Base-by-base conservation (phyloP, 2,797 vertebrate species). In the Tragopan temminckii region DNA sequence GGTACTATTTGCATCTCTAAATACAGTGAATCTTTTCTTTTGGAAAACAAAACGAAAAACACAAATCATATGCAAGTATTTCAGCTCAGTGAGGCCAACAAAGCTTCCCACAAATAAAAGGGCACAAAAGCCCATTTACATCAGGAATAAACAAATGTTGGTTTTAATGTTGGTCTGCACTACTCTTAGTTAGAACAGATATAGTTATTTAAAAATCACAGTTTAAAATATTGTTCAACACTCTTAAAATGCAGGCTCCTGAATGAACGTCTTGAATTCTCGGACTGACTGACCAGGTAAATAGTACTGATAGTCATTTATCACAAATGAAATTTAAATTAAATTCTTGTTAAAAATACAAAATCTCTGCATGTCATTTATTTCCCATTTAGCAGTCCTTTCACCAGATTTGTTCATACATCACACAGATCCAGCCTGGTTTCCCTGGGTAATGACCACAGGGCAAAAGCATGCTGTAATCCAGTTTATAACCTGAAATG, bases 1-100 rank as follows among this genome's bases (percentile, higher is more conserved):
- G 92, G 85, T 92, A 89, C 59, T 27, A 88, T 95, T 95, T 96
- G 82, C 93, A 89, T 96, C 82, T 92, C 82, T 93, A 93, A 91
- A 93, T 91, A 94, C 67, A 95, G 70, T 57, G 85, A 89, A 92
- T 94, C 83, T 93, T 93, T 95, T 80, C 93, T 95, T 84, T 76
- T 82, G 64, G 78, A 79, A 31, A 88, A 86, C 27, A 63, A 42
- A 63, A 62, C 27, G 31, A 38, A 52, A 57, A 42, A 33, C 40
- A 0, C 46, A 85, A 96, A 93, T 90, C 17, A 3, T 74, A 94
- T 95, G 87, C 92, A 96, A 97, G 82, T 85, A 94, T 94, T 95
- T 90, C 87, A 86, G 85, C 74, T 96, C 92, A 77, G 80, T 57
- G 81, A 85, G 59, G 43, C 77, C 88, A 94, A 92, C 91, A 95